phyloP scores from a whole-genome alignment of 2,888 invertebrate genomes.

The Andrena haemorrhoa region DNA sequence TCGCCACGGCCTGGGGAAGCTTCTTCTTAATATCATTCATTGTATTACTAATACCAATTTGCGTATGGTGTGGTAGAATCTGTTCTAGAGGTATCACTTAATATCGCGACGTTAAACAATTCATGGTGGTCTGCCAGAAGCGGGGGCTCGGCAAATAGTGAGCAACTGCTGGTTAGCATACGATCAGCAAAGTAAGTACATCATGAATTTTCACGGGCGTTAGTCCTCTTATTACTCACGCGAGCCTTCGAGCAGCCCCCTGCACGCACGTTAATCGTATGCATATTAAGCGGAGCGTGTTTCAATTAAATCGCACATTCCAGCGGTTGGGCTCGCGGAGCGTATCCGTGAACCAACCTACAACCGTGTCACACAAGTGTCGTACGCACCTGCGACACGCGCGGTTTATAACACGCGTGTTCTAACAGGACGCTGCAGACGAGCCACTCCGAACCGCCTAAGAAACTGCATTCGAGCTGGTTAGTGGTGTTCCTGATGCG shows the following conservation, averaged over 20 bases:
- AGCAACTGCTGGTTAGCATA: constrained; percentile 28
- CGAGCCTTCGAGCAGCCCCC: constrained; percentile 18
- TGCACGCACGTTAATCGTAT: constrained; percentile 34
- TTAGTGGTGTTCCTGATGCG: not conserved
- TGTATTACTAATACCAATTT: too few species aligned
- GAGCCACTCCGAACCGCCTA: not conserved
- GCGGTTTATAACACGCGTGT: constrained; percentile 9
- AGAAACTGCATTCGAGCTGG: not conserved
- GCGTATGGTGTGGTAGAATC: too few species aligned
- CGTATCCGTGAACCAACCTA: constrained; percentile 31
- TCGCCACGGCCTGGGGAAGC: too few species aligned
- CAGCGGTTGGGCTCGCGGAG: constrained; percentile 20
- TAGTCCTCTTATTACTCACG: constrained; percentile 40
- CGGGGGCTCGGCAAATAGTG: constrained; percentile 28
- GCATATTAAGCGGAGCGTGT: constrained; percentile 49
- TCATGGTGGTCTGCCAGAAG: not conserved
- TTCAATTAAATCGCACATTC: constrained; percentile 59
- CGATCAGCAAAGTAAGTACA: constrained; percentile 34
- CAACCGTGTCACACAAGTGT: constrained; percentile 47
- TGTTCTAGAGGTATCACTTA: too few species aligned
- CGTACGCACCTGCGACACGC: constrained; percentile 35
- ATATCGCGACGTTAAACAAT: not conserved
- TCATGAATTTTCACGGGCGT: constrained; percentile 55
- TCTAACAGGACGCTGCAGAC: not conserved
- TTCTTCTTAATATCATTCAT: too few species aligned